Base-by-base conservation (phyloP, 2,888 invertebrate species). In the Adelphocoris suturalis region DNA sequence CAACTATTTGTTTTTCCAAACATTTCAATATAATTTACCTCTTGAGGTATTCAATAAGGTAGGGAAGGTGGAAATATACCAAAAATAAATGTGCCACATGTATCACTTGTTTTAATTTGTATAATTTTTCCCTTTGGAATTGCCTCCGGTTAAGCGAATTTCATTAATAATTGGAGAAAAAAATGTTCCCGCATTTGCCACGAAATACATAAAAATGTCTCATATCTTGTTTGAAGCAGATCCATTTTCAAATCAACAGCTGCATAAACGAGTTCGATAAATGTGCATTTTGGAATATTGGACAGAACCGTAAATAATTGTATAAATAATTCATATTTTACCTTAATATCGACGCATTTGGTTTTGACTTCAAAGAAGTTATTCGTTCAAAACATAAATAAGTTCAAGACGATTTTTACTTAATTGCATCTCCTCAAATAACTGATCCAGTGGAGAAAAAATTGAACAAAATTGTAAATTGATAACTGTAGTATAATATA, bases 61-160 rank as follows among this genome's bases (percentile, higher is more conserved):
- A 37, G 37, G 37, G 7, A 57, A 68, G 68, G 68, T 5, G 23
- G 68, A 68, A 23, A 23, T 23, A 23, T 68, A 68, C 11, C n/a
- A 68, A 68, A 23, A 23, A 68, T 68, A 68, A 61, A 86, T 88
- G 88, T 78, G 88, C 88, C 88, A 80, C 80, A 61, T 88, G 78
- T 88, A 88, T 88, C 88, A 88, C 88, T 88, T 76, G 37, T 78
- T 88, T 88, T 75, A 86, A 78, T 88, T 68, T 85, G 57, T 61
- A 85, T 88, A 88, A 52, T 78, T 88, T 87, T 68, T 76, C 48
- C 46, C 52, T 80, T 88, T 88, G 88, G 78, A 80, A 48, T 78
- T 88, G 88, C 80, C 37, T 52, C 52, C 88, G 19, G 48, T 88
- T 27, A 88, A 88, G 80, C 80, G 88, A 85, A 80, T 88, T 88